Percentiles rank a stretch among this genome's conserved stretches.
phyloP scores from a whole-genome alignment of 30 jellyfish, hydroid and myxozoan species.

The Aurelia coerulea region DNA sequence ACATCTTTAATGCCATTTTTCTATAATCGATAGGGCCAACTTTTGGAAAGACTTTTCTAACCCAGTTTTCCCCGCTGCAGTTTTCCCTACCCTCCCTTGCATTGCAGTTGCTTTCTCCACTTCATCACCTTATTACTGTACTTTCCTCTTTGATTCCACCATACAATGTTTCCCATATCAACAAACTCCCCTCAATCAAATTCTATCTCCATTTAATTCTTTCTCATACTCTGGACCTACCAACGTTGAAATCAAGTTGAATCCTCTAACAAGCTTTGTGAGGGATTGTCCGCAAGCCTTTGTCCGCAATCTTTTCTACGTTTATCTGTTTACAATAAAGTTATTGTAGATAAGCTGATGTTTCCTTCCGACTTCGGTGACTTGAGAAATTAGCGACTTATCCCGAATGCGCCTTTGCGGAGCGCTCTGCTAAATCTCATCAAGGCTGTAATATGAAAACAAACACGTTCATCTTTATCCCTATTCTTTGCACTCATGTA shows the following conservation, averaged over 20 bases:
- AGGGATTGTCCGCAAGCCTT: slow-evolving; percentile 3
- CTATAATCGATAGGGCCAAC: too few species aligned
- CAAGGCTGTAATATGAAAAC: slow-evolving; percentile 38
- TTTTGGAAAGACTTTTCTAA: too few species aligned
- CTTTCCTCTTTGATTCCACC: too few species aligned
- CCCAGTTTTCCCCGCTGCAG: too few species aligned
- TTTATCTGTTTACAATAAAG: slow-evolving; percentile 61
- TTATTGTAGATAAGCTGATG: slow-evolving; percentile 52
- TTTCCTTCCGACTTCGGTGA: slow-evolving; percentile 76
- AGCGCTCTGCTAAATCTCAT: slow-evolving; percentile 36
- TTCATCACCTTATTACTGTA: too few species aligned
- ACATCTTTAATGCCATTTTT: too few species aligned
- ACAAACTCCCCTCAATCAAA: too few species aligned
- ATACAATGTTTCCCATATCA: too few species aligned
- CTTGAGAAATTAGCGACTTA: slow-evolving; percentile 66
- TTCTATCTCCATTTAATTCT: too few species aligned
- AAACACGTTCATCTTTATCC: slow-evolving; percentile 39
- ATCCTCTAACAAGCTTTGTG: slow-evolving; percentile 39
- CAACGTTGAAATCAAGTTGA: slow-evolving; percentile 2
- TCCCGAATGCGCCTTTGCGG: slow-evolving; percentile 49
- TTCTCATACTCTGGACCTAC: too few species aligned
- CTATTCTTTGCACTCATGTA: slow-evolving; percentile 13
- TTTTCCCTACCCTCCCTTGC: too few species aligned
- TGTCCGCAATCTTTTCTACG: slow-evolving; percentile 33
- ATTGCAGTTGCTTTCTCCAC: too few species aligned